Conservation (phyloP, 2,888 invertebrate genomes). For the Neoitamus cyanurus region DNA sequence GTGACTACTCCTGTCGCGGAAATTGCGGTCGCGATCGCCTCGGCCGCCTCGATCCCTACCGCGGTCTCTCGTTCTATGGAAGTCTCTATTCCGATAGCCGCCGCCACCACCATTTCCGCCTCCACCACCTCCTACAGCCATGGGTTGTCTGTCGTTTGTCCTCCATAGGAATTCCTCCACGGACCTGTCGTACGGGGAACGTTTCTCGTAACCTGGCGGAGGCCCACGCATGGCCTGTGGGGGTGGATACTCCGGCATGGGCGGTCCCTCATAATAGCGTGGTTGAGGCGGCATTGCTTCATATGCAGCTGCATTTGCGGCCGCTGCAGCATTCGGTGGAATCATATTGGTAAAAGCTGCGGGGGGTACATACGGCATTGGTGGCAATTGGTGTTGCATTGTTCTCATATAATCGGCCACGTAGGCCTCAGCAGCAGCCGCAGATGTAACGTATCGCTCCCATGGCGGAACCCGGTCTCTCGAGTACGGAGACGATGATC, state of each 20-base stretch:
- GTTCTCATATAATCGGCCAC: slow-evolving; percentile 90
- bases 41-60: slow-evolving; percentile 59
- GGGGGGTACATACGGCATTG: slow-evolving; percentile 85
- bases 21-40: slow-evolving; percentile 67
- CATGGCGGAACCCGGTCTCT: slow-evolving; percentile 74
- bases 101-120: slow-evolving; percentile 55
- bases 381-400: slow-evolving; percentile 87
- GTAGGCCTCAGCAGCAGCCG: slow-evolving; percentile 84
- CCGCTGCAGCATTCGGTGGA: slow-evolving; percentile 68
- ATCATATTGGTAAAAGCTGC: slow-evolving; percentile 71
- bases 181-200: slow-evolving; percentile 84
- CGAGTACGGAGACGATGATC: slow-evolving; percentile 71
- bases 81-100: slow-evolving; percentile 60
- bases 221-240: slow-evolving; percentile 66
- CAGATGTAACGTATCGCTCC: slow-evolving; percentile 72
- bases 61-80: slow-evolving; percentile 62
- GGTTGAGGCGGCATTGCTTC: slow-evolving; percentile 79
- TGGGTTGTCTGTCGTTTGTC: slow-evolving; percentile 61
- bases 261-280: slow-evolving; percentile 83
- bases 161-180: slow-evolving; percentile 90
- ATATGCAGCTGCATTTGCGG: slow-evolving; percentile 66
- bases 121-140: slow-evolving; percentile 53
- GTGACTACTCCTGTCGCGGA: slow-evolving; percentile 63
- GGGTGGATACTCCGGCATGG: slow-evolving; percentile 79
- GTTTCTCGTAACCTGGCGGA: slow-evolving; percentile 74